Conservation (phyloP, 2,888 invertebrate genomes). For the Isotomurus palustris region DNA sequence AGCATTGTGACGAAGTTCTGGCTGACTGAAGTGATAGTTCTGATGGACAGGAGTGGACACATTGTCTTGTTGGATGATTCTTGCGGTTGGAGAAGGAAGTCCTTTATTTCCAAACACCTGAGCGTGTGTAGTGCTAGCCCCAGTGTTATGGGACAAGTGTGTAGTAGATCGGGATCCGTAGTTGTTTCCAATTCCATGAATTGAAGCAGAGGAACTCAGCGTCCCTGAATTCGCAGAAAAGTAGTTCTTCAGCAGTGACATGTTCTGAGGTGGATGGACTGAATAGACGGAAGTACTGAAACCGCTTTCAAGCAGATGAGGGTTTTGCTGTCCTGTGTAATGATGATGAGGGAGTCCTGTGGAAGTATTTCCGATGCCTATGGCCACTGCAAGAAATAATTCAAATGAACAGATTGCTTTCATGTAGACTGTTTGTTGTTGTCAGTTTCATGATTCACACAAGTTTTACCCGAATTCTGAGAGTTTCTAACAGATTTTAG, state of each 20-base stretch:
- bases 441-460: no score
- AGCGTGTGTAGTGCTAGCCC: neutral
- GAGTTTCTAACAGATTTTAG: conserved; percentile 32
- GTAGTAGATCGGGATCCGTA: conserved; percentile 30
- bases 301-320: neutral
- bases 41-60: conserved; percentile 6
- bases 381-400: conserved; percentile 1
- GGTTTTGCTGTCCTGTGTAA: conserved; percentile 1
- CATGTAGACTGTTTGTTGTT: no score
- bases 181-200: conserved; percentile 32
- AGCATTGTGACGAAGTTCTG: conserved; percentile 16
- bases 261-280: conserved; percentile 8
- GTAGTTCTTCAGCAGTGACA: conserved; percentile 8
- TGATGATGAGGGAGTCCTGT: neutral
- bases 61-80: conserved; percentile 1
- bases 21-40: conserved; percentile 18
- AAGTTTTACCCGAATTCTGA: conserved; percentile 23
- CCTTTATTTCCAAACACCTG: conserved; percentile 14
- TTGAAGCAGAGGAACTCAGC: conserved; percentile 33
- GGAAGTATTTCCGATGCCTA: conserved; percentile 5
- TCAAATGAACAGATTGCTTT: neutral
- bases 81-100: conserved; percentile 9
- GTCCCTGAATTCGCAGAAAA: conserved; percentile 29
- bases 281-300: conserved; percentile 7
- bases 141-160: conserved; percentile 9